Base-by-base conservation (phyloP, 2,797 vertebrate species). In the Falco rusticolus region DNA sequence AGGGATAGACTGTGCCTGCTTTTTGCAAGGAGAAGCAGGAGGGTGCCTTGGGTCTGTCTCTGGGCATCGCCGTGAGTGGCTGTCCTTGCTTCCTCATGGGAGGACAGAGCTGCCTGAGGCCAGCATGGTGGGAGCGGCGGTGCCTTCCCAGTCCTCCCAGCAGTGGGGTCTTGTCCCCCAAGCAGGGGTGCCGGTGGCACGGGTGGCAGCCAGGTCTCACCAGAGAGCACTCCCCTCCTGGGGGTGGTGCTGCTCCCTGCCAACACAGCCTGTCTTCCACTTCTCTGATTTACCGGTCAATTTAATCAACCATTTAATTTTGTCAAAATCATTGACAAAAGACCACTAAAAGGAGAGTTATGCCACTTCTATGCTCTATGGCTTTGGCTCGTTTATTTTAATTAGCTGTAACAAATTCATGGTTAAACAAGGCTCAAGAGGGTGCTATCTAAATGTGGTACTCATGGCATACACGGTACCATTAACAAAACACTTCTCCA, bases 321-420 rank as follows among this genome's bases (percentile, higher is more conserved):
- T 91, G 34, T 88, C 76, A 72, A 93, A 94, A 79, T 88, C 91
- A 63, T 70, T 92, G 87, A 82, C 81, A 90, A 89, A 93, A 93
- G 84, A 89, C 76, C 66, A 91, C 93, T 97, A 89, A 84, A 86
- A 87, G 54, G 54, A 81, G 79, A 93, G 69, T 94, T 94, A 76
- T 85, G 51, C 64, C 87, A 90, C 78, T 94, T 94, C 39, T 69
- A 37, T 7, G 9, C 47, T 87, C 75, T 85, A 51, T 75, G 72
- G 79, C 71, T 80, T 96, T 77, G 87, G 84, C 87, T 96, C 76
- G 81, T 97, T 96, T 94, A 92, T 94, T 96, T 96, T 96, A 96
- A 97, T 94, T 91, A 95, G 84, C 66, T 92, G 76, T 87, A 94
- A 96, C 83, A 92, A 97, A 97, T 96, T 93, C 88, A 76, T 51